These are phyloP conservation scores for Heterocephalus glaber DNA, from an alignment of 2,113 vertebrate genomes.

Conservation along the genomic window DNA sequence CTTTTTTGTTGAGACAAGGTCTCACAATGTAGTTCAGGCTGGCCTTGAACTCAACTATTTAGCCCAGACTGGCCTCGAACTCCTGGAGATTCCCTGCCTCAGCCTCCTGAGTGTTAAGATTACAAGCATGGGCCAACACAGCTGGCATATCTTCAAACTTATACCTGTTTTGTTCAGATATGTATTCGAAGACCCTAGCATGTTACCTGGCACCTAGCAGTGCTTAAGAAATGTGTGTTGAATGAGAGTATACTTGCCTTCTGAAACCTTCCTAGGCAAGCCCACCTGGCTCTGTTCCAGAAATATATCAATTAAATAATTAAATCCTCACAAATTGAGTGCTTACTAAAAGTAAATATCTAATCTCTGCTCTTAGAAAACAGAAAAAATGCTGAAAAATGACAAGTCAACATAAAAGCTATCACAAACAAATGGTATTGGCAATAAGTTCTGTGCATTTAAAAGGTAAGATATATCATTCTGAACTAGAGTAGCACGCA, in stretches of 20 bases:
- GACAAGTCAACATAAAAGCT: background rate
- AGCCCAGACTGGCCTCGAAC: background rate
- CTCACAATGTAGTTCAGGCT: background rate
- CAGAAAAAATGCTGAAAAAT: background rate
- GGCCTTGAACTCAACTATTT: background rate
- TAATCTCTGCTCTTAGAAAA: background rate
- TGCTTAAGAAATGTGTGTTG: slow-evolving; percentile 34
- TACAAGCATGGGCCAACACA: background rate
- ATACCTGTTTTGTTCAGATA: background rate
- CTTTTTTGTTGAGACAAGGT: background rate
- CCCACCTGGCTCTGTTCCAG: background rate
- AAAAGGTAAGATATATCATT: background rate
- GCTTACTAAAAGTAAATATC: background rate
- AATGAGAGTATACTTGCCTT: background rate
- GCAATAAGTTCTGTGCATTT: background rate
- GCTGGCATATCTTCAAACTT: background rate
- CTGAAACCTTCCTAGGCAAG: background rate
- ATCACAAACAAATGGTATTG: background rate
- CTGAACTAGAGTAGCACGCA: background rate
- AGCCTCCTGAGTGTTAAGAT: background rate
- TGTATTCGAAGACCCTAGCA: background rate
- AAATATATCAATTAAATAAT: background rate
- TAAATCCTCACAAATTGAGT: background rate
- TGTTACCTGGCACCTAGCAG: background rate
- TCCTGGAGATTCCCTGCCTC: background rate